A percentile compares a stretch with the other conserved stretches of the same genome.
phyloP scores from a whole-genome alignment of 2,113 vertebrate genomes.

The Phaethornis superciliosus region DNA sequence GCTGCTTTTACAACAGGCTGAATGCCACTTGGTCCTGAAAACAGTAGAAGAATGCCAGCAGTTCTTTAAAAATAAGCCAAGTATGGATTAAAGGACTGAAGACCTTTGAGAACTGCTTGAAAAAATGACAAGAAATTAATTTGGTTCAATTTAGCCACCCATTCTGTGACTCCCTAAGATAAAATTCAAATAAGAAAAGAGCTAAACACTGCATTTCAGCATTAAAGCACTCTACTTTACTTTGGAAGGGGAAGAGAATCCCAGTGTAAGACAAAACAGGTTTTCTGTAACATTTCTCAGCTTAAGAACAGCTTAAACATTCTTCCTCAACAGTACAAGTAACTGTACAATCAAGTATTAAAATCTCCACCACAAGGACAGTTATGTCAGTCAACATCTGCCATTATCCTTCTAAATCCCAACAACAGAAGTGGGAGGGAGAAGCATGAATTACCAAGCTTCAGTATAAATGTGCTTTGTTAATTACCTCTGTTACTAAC shows the following conservation, averaged over 20 bases:
- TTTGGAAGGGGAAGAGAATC: not conserved
- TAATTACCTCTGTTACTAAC: not conserved
- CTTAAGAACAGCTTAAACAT: not conserved
- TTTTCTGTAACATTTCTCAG: not conserved
- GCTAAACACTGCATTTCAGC: not conserved
- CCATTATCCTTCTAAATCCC: not conserved
- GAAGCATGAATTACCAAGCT: not conserved
- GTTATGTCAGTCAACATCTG: not conserved
- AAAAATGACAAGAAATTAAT: not conserved
- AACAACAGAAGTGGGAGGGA: not conserved
- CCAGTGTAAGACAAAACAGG: not conserved
- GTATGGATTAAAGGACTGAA: not conserved
- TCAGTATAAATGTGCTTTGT: not conserved
- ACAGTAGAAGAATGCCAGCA: not conserved
- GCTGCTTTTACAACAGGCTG: conserved; percentile 82
- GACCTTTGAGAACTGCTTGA: not conserved
- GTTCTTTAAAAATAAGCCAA: not conserved
- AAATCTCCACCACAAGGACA: not conserved
- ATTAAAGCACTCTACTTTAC: not conserved
- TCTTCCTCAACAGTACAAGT: not conserved
- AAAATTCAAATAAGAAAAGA: not conserved
- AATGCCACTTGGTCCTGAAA: conserved; percentile 92
- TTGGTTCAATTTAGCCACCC: not conserved
- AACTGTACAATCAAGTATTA: not conserved
- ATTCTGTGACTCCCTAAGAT: not conserved